A percentile compares a stretch with the other conserved stretches of the same genome.
Evolutionary conservation across 2,888 invertebrate genomes (phyloP).

Genomic region (Blera fallax): DNA sequence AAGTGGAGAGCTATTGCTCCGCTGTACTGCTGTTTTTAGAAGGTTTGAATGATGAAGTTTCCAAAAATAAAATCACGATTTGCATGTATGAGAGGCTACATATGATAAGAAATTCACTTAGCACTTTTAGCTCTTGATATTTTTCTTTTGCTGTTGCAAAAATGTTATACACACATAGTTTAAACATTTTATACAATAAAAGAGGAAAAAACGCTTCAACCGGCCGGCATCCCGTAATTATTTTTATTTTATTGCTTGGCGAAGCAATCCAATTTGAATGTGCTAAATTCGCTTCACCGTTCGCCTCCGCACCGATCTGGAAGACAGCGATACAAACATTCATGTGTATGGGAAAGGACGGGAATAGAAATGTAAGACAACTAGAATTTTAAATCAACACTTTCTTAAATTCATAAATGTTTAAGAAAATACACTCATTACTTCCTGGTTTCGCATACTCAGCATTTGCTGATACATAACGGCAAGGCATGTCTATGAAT

Average conservation of each 20-base stretch:
- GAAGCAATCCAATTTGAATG: neutral
- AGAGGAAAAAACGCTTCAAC: neutral
- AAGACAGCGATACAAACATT: conserved; percentile 2
- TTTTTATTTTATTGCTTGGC: conserved; percentile 26
- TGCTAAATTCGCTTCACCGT: neutral
- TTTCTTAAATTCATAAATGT: conserved; percentile 11
- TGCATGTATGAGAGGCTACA: neutral
- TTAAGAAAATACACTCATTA: neutral
- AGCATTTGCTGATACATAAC: neutral
- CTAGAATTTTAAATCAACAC: conserved; percentile 17
- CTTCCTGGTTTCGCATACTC: conserved; percentile 42
- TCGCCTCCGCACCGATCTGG: conserved; percentile 6
- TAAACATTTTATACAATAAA: neutral
- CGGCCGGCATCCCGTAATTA: conserved; percentile 44
- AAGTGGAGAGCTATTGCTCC: neutral
- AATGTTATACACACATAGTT: neutral
- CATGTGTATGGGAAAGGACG: conserved; percentile 8
- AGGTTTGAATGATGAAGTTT: conserved; percentile 42
- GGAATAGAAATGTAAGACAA: conserved; percentile 20
- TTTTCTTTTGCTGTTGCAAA: neutral
- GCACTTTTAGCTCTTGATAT: neutral
- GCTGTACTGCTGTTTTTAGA: conserved; percentile 3
- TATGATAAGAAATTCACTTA: conserved; percentile 2
- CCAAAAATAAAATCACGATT: conserved; percentile 42
- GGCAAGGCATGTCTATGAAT: conserved; percentile 8